phyloP scores from a whole-genome alignment of 2,113 vertebrate species.

The Paramormyrops kingsleyae region DNA sequence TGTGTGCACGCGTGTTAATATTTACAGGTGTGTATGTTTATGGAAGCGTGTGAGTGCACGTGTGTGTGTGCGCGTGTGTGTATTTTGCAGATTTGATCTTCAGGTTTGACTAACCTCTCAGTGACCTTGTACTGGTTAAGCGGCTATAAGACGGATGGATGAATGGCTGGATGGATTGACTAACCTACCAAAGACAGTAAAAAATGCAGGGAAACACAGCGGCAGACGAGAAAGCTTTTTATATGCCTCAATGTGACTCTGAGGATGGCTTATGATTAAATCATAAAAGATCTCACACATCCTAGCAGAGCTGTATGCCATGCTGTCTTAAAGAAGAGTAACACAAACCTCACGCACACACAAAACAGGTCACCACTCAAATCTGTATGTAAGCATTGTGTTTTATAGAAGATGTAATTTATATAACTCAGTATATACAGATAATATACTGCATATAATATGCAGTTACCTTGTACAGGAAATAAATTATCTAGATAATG shows the following conservation, averaged over 20 bases:
- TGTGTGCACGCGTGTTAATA: too few relatives aligned
- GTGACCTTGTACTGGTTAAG: background rate
- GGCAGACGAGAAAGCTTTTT: background rate
- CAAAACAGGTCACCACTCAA: background rate
- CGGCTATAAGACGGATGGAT: background rate
- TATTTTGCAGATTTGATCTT: background rate
- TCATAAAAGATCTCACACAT: background rate
- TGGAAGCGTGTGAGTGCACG: too few relatives aligned
- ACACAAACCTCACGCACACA: background rate
- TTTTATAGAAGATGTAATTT: background rate
- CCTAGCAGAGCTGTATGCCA: background rate
- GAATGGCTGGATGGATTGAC: background rate
- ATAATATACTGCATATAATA: slow-evolving; percentile 7
- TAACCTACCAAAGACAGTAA: background rate
- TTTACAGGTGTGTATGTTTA: too few relatives aligned
- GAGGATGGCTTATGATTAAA: background rate
- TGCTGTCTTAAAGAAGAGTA: background rate
- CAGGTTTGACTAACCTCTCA: background rate
- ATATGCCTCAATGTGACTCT: background rate
- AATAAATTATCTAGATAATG: background rate
- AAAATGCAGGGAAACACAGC: background rate
- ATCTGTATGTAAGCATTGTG: background rate
- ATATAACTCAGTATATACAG: background rate
- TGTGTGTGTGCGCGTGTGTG: too few relatives aligned
- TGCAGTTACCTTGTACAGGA: background rate